Conservation (phyloP, 2,113 vertebrate genomes). For the Ceratotherium simum region DNA sequence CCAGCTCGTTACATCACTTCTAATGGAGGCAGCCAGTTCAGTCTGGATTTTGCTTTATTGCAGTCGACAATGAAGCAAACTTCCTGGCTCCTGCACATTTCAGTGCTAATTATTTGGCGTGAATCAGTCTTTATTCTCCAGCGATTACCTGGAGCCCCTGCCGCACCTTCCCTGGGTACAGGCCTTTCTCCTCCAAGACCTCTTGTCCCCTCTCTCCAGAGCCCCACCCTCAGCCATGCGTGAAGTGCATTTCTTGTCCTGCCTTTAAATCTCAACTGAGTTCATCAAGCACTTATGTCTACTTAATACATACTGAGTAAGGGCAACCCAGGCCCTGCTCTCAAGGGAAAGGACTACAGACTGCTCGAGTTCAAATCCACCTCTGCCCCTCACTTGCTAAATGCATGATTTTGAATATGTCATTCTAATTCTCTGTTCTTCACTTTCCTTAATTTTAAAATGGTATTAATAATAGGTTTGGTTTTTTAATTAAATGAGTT, state of each 20-base stretch:
- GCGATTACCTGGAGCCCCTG: neutral
- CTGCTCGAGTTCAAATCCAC: neutral
- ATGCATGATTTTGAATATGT: neutral
- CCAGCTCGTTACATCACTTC: slow-evolving; percentile 80
- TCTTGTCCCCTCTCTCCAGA: neutral
- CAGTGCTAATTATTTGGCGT: slow-evolving; percentile 31
- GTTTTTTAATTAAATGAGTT: neutral
- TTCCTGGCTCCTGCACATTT: slow-evolving; percentile 48
- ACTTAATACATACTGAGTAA: neutral
- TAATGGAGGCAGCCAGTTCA: slow-evolving; percentile 76
- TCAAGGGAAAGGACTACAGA: neutral
- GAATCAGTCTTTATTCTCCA: slow-evolving; percentile 46
- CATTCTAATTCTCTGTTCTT: neutral
- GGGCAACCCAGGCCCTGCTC: neutral
- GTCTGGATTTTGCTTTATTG: slow-evolving; percentile 78
- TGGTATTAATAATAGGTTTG: neutral
- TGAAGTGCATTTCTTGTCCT: neutral
- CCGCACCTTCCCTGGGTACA: neutral
- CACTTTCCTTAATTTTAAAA: slow-evolving; percentile 7
- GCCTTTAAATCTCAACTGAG: slow-evolving; percentile 4
- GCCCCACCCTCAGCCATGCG: neutral
- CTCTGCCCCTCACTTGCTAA: neutral
- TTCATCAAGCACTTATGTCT: neutral
- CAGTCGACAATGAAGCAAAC: slow-evolving; percentile 53
- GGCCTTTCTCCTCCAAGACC: neutral